Evolutionary conservation across 2,797 vertebrate genomes (phyloP), one percentile per base, ranked within the genome.

Genomic region (Sus cebifrons): DNA sequence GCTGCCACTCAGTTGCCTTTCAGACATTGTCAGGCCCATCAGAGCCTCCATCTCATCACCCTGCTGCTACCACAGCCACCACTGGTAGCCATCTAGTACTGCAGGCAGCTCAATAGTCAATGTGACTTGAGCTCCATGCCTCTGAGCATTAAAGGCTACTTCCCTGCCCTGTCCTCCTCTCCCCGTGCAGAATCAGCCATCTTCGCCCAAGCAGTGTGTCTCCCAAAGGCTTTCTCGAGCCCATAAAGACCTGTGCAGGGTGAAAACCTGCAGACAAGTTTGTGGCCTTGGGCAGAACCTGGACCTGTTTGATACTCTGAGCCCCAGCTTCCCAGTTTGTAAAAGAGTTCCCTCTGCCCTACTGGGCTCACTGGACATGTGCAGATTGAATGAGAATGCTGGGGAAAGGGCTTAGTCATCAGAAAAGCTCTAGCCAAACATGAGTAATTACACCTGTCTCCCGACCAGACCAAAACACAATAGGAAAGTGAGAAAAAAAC

Each of bases 11-110:
- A 15, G n/a, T 65, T 71, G 73, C 73, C 74, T 95, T 91, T 93
- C 67, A 87, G 86, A 77, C 58, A 64, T 65, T n/a, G 49, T 56
- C 75, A 36, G 32, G 56, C 67, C 60, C 75, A 92, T 78, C 82
- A 82, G 20, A 95, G 83, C 36, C 23, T 89, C 71, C 20, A 3
- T 74, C 77, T 84, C 71, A 10, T 71, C 65, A 60, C 75, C 89
- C 40, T 2, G 12, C 29, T 64, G 89, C 56, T 68, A 83, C 83
- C 74, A 58, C 87, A 58, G 96, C 90, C 94, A 85, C 75, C 3
- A 0, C 64, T 7, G 23, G 92, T 36, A 64, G 52, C 75, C 94
- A 58, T 92, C 78, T 75, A 81, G 94, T 84, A 94, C 49, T 40
- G 0, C 40, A 71, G 91, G 86, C 71, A 65, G 87, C 54, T 64